Evolutionary conservation across 2,113 vertebrate species (phyloP), one percentile per base, ranked within the genome.

Genomic region (Hirundichthys speculiger): DNA sequence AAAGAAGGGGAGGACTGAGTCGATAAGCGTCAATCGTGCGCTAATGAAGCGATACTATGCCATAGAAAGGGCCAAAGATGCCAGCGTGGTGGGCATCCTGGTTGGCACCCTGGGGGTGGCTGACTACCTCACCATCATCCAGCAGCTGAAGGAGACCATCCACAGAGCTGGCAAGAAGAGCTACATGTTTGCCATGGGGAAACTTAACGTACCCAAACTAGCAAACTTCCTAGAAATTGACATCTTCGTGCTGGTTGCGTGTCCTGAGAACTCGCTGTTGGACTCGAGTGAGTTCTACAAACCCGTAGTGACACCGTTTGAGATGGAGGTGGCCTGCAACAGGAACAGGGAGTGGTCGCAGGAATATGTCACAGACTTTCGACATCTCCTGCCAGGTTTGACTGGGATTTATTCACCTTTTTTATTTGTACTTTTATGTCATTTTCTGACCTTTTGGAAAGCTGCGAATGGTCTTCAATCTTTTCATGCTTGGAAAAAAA

Each of bases 211-310:
- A 0, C 87, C 96, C 47, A 99, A 99, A 64, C 90, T 99, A 13
- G 97, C 97, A 42, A 99, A 99, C 89, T 99, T 99, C 75, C 85
- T 91, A 0, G 98, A 99, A 75, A 93, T 99, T 51, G 98, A 99
- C 58, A 59, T 99, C 46, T 99, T 96, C 0, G 97, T 99, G 51
- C 80, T 99, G 13, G 88, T 99, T 15, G 94, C 98, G 1, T 99
- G 98, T 56, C 90, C 96, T 7, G 94, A 98, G 85, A 96, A 97
- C 79, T 93, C 95, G 0, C 75, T 99, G 74, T 77, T 96, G 88
- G 93, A 97, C 75, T 94, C 93, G 2, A 86, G 88, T 2, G 93
- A 92, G 1, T 98, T 96, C 78, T 97, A 96, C 77, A 93, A 89
- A 24, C 97, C 98, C 0, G 42, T 99, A 0, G 84, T 99, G 46